Conservation (phyloP, 1,140 invertebrate genomes). For the Tetranychus urticae region DNA sequence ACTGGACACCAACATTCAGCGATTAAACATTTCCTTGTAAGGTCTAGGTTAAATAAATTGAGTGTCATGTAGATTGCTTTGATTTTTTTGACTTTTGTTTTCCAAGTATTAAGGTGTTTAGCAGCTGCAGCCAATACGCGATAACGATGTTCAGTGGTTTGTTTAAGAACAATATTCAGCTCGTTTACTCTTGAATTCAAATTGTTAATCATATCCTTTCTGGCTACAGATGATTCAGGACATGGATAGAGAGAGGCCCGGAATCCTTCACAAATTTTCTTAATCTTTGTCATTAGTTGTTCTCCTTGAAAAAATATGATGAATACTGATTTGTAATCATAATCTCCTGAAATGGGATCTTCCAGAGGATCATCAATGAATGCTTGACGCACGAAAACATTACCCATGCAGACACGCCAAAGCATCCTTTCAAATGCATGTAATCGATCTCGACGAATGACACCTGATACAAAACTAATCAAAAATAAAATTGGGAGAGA, state of each 20-base stretch:
- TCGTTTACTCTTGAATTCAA: conserved; percentile 79
- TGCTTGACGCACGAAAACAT: conserved; percentile 66
- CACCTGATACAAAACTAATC: conserved; percentile 29
- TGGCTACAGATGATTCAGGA: conserved; percentile 60
- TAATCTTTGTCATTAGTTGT: conserved; percentile 20
- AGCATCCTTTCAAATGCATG: conserved; percentile 92
- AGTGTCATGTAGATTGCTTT: conserved; percentile 80
- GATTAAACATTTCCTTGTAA: conserved; percentile 65
- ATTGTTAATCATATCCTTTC: conserved; percentile 74
- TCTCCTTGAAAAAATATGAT: conserved; percentile 26
- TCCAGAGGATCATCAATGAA: conserved; percentile 42
- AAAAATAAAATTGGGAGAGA: background rate
- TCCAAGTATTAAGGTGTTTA: conserved; percentile 79
- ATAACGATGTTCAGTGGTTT: conserved; percentile 78
- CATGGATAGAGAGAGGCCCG: conserved; percentile 88
- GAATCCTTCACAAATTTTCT: conserved; percentile 33
- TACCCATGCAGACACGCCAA: conserved; percentile 82
- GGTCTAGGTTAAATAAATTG: conserved; percentile 78
- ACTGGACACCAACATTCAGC: conserved; percentile 95
- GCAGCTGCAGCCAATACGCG: conserved; percentile 66
- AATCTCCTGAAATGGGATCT: conserved; percentile 55
- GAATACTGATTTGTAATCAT: conserved; percentile 23
- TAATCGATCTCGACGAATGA: conserved; percentile 52
- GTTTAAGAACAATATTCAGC: conserved; percentile 63
- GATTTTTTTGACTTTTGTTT: conserved; percentile 71